These are phyloP conservation scores for Criorhina ranunculi DNA, from an alignment of 2,888 invertebrate species.

Conservation along the genomic window DNA sequence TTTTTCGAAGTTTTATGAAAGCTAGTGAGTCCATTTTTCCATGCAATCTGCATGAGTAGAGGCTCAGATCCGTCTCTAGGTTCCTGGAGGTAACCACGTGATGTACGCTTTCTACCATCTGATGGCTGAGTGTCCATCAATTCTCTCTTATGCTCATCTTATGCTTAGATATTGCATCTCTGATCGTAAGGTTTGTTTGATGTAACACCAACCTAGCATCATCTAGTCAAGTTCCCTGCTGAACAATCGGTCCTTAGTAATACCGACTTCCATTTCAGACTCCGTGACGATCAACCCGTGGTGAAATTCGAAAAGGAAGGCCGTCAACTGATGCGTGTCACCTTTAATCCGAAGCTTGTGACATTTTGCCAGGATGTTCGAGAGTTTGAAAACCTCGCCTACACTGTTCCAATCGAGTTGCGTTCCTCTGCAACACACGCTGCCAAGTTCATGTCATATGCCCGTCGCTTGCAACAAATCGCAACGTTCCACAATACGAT, in stretches of 20 bases:
- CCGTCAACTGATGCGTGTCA: constrained; percentile 93
- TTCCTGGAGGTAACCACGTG: too few species aligned
- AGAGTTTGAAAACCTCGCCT: constrained; percentile 92
- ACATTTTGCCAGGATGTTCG: constrained; percentile 94
- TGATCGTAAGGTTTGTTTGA: too few species aligned
- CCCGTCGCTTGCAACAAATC: constrained; percentile 95
- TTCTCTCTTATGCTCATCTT: too few species aligned
- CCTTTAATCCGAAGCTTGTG: constrained; percentile 94
- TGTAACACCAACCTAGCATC: too few species aligned
- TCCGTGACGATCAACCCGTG: constrained; percentile 90
- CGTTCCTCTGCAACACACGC: constrained; percentile 90
- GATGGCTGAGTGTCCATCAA: too few species aligned
- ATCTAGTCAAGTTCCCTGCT: too few species aligned
- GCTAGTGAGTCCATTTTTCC: too few species aligned
- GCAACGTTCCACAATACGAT: constrained; percentile 98
- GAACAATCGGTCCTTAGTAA: neutral
- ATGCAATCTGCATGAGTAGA: too few species aligned
- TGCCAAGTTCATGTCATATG: constrained; percentile 92
- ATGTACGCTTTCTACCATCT: too few species aligned
- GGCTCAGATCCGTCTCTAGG: too few species aligned
- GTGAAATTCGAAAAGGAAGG: constrained; percentile 90
- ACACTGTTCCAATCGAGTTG: constrained; percentile 90
- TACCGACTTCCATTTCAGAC: constrained; percentile 80
- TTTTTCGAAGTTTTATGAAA: too few species aligned
- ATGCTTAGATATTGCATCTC: too few species aligned